Conservation (phyloP, 2,797 vertebrate genomes). For the Ceyx erithaca region DNA sequence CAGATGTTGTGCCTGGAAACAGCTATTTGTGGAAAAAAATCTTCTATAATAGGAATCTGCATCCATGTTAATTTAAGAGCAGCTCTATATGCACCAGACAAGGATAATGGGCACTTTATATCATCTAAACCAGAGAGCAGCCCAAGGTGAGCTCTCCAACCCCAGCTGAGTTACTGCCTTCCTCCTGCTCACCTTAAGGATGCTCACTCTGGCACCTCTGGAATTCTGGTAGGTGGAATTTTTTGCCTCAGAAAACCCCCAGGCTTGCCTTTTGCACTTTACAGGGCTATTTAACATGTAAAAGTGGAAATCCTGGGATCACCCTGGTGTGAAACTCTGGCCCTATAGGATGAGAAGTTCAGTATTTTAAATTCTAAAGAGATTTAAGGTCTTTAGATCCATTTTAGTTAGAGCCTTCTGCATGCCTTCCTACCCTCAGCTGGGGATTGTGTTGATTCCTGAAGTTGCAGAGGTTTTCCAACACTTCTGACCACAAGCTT, state of each 20-base stretch:
- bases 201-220: not conserved
- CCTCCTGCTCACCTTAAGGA: not conserved
- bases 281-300: not conserved
- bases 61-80: slow-evolving; percentile 29
- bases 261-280: not conserved
- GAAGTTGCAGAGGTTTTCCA: not conserved
- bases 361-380: not conserved
- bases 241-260: not conserved
- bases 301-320: not conserved
- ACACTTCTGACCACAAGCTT: not conserved
- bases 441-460: not conserved
- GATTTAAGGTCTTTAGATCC: not conserved
- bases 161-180: not conserved
- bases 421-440: not conserved
- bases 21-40: slow-evolving; percentile 41
- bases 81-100: not conserved
- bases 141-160: not conserved
- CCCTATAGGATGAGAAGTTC: not conserved
- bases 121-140: not conserved
- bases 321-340: not conserved
- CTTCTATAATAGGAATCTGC: slow-evolving; percentile 22
- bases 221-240: not conserved
- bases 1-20: slow-evolving; percentile 38
- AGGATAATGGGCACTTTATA: not conserved
- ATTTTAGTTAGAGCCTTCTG: not conserved